Base-by-base conservation (phyloP, 2,888 invertebrate genomes). In the Macaria notata region DNA sequence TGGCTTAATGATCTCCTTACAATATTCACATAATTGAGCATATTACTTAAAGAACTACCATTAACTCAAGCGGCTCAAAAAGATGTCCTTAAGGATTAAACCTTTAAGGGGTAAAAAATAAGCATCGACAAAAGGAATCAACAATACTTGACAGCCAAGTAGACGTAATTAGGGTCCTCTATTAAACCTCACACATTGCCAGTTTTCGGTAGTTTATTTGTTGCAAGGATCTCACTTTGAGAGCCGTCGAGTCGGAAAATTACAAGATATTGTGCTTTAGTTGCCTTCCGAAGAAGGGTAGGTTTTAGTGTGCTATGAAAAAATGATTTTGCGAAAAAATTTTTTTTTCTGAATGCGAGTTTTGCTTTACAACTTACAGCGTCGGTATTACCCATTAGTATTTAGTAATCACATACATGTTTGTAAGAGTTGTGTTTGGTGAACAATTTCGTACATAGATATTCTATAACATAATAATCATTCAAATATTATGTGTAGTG, bases 21-120 rank as follows among this genome's bases (percentile, higher is more conserved):
- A 63, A 64, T 50, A 61, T 69, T 69, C 68, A 71, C 65, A 74
- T 79, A 81, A 81, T 78, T 79, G 78, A 75, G 76, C 73, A 70
- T 64, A 74, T 76, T 73, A 64, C 63, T 62, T 49, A 60, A 56
- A 68, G 59, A 61, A 49, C 56, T 51, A 30, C 46, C 39, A 62
- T 61, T 66, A 66, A 64, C 68, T 73, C 64, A 72, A 73, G 70
- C 64, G 59, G 60, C 58, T 62, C 47, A 60, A 63, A 63, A 69
- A 61, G 64, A 62, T 65, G 43, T 72, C 73, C 62, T 56, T 56
- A 70, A 64, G 73, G 78, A 81, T 81, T 79, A 79, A 62, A 63
- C 8, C 8, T n/a, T 9, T 41, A n/a, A 41, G n/a, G 58, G 50
- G 36, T 53, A 61, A 65, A 58, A 54, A 69, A 60, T 49, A 53